A percentile compares a stretch with the other conserved stretches of the same genome.
phyloP scores from a whole-genome alignment of 2,888 invertebrate species.

The Caenorhabditis sp. region DNA sequence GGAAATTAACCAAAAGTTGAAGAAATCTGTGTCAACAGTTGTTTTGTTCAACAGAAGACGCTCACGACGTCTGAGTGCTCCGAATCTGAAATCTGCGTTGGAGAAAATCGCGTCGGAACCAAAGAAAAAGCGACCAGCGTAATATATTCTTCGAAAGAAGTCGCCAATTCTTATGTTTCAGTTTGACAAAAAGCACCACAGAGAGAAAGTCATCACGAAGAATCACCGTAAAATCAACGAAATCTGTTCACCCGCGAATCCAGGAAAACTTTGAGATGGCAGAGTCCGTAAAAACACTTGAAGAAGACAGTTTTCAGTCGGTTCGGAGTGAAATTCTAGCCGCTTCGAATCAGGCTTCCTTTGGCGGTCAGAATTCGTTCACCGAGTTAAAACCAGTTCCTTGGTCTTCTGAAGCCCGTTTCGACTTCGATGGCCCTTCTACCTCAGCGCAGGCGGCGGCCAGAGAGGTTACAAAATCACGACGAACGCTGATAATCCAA shows the following conservation, averaged over 20 bases:
- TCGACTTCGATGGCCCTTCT: background rate
- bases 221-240: too few relatives aligned
- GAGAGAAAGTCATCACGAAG: background rate
- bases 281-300: too few relatives aligned
- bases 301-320: too few relatives aligned
- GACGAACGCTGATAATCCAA: too few relatives aligned
- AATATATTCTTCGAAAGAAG: too few relatives aligned
- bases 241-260: too few relatives aligned
- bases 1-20: background rate
- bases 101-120: background rate
- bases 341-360: too few relatives aligned
- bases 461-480: too few relatives aligned
- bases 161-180: too few relatives aligned
- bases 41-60: background rate
- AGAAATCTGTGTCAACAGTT: background rate
- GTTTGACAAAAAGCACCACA: background rate
- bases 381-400: background rate
- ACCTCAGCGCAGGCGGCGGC: background rate
- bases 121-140: conserved; percentile 16
- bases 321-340: background rate
- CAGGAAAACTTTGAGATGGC: too few relatives aligned
- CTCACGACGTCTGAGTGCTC: background rate
- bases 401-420: background rate
- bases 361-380: background rate
- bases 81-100: background rate